Base-by-base conservation (phyloP, 2,797 vertebrate genomes). In the Pseudopleuronectes americanus region DNA sequence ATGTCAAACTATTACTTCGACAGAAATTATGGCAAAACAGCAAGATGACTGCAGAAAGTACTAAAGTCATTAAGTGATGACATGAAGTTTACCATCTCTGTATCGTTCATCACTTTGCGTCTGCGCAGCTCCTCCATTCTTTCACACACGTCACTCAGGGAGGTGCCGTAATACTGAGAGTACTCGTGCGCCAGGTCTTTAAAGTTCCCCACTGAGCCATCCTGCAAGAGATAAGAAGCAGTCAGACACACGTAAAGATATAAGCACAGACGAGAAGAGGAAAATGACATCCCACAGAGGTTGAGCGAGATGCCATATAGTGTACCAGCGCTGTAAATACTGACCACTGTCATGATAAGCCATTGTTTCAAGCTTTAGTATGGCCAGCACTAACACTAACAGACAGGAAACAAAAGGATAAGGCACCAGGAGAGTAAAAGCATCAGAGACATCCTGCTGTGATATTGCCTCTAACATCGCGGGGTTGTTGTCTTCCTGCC, bases 81-180 rank as follows among this genome's bases (percentile, higher is more conserved):
- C 8, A 3, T 31, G 28, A 31, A 31, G 10, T 45, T 85, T 92
- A 98, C 97, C 93, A 92, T 82, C 31, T 97, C 96, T 64, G 95
- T 87, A 45, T 98, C 96, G 80, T 97, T 96, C 16, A 96, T 95
- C 71, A 97, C 94, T 60, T 94, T 95, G 22, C 96, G 94, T 64
- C 95, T 97, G 60, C 96, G 95, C 41, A 99, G 93, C 88, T 99
- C 97, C 85, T 99, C 97, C 97, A 99, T 98, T 84, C 96, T 94
- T 77, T 97, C 97, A 17, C 95, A 95, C 79, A 99, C 97, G 66
- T 99, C 96, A 0, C 94, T 93, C 87, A 96, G 94, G 64, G 96
- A 96, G 66, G 97, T 97, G 64, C 96, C 96, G 90, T 99, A 99
- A 85, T 97, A 98, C 81, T 95, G 95, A 4, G 97, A 96, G 86